A percentile compares a stretch with the other conserved stretches of the same genome.
Evolutionary conservation across 2,797 vertebrate species (phyloP).

Genomic region (Dendrocincla fuliginosa): DNA sequence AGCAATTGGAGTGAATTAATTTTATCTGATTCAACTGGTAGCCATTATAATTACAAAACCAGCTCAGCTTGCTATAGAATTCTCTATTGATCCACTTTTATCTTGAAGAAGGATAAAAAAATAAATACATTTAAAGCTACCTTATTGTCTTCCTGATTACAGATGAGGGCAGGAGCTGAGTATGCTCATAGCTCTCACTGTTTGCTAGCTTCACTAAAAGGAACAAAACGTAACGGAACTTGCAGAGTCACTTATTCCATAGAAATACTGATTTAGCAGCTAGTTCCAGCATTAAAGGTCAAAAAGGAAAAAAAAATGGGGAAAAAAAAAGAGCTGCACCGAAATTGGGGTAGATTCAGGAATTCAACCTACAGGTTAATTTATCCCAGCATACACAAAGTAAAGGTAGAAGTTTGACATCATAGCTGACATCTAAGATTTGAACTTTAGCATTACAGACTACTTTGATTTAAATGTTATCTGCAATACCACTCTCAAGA

Average conservation of each 20-base stretch:
- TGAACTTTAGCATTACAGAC: neutral
- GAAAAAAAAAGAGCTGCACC: rapidly evolving
- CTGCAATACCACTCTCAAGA: neutral
- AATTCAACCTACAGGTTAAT: neutral
- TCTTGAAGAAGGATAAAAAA: neutral
- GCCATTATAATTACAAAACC: constrained; percentile 17
- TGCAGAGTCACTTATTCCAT: neutral
- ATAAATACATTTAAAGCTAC: neutral
- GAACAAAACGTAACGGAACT: constrained; percentile 1
- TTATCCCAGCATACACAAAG: neutral
- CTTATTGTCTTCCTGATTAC: constrained; percentile 9
- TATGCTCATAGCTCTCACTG: neutral
- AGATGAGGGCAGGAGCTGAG: neutral
- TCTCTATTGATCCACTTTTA: neutral
- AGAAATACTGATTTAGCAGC: neutral
- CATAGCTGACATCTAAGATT: neutral
- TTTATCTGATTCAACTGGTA: neutral
- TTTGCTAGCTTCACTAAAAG: neutral
- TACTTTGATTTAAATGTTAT: neutral
- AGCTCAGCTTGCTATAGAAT: neutral
- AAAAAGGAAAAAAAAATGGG: neutral
- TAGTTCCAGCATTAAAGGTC: neutral
- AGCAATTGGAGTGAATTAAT: constrained; percentile 16
- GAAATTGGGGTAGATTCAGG: neutral
- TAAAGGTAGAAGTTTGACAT: neutral